A percentile compares a stretch with the other conserved stretches of the same genome.
Conservation (phyloP, 2,113 vertebrate genomes). For the Periophthalmus modestus region DNA sequence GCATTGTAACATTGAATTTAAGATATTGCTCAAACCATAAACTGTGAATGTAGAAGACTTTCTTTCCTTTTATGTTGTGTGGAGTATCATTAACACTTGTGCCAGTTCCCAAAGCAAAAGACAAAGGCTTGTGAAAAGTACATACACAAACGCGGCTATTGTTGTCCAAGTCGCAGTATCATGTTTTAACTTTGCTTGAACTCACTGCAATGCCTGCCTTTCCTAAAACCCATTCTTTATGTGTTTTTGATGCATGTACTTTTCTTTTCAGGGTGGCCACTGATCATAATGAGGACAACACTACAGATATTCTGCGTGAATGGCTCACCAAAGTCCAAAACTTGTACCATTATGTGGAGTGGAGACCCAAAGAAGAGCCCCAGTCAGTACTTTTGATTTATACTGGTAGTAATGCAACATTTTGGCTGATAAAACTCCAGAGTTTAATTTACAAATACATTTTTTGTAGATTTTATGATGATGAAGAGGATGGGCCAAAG, state of each 20-base stretch:
- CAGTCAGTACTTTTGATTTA: slow-evolving; percentile 66
- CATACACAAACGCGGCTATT: slow-evolving; percentile 33
- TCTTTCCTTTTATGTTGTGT: neutral
- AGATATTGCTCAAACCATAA: neutral
- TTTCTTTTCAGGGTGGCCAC: slow-evolving; percentile 85
- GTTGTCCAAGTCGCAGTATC: slow-evolving; percentile 42
- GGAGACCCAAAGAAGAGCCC: slow-evolving; percentile 86
- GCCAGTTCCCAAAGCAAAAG: slow-evolving; percentile 36
- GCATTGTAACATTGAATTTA: neutral
- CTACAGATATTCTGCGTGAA: slow-evolving; percentile 81
- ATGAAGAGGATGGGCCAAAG: slow-evolving; percentile 86
- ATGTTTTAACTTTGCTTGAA: slow-evolving; percentile 29
- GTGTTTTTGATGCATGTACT: slow-evolving; percentile 19
- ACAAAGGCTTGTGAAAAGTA: slow-evolving; percentile 38
- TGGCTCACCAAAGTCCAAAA: slow-evolving; percentile 87
- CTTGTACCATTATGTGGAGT: slow-evolving; percentile 88
- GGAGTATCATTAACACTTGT: slow-evolving; percentile 31
- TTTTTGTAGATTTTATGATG: slow-evolving; percentile 69
- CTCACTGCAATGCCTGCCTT: neutral
- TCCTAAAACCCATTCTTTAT: neutral
- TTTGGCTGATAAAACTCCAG: neutral
- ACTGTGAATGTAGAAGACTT: neutral
- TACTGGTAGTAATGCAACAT: neutral
- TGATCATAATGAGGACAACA: slow-evolving; percentile 89
- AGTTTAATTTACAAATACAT: neutral